These are phyloP conservation scores for Steatornis caripensis DNA, from an alignment of 2,113 vertebrate genomes.

Conservation along the genomic window DNA sequence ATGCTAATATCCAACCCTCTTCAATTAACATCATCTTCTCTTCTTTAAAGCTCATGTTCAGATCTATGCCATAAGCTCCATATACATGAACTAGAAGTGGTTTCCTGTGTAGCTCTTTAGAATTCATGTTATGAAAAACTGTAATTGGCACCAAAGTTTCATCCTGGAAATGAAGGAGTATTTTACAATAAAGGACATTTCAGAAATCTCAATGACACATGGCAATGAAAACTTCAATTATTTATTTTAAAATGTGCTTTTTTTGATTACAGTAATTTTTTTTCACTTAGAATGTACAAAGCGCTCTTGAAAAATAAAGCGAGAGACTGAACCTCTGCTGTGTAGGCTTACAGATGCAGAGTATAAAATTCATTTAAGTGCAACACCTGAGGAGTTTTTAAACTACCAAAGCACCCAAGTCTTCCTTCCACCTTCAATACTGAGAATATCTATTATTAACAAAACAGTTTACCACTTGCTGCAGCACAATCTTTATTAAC, in stretches of 20 bases:
- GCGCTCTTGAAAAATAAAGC: conserved; percentile 67
- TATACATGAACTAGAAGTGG: conserved; percentile 93
- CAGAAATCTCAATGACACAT: conserved; percentile 57
- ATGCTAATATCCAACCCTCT: conserved; percentile 91
- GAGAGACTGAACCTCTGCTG: conserved; percentile 38
- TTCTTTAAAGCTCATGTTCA: conserved; percentile 89
- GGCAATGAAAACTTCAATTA: conserved; percentile 68
- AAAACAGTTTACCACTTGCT: conserved; percentile 49
- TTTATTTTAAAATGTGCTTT: conserved; percentile 62
- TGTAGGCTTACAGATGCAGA: conserved; percentile 23
- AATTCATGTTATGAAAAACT: conserved; percentile 78
- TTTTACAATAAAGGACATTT: conserved; percentile 59
- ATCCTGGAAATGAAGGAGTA: conserved; percentile 80
- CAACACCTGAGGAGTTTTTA: conserved; percentile 65
- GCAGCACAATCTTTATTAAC: conserved; percentile 52
- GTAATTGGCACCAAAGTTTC: conserved; percentile 88
- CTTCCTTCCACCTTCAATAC: conserved; percentile 30
- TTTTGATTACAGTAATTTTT: conserved; percentile 70
- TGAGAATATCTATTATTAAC: conserved; percentile 48
- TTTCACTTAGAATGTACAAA: conserved; percentile 55
- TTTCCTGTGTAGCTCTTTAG: conserved; percentile 70
- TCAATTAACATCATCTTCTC: conserved; percentile 88
- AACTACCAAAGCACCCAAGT: conserved; percentile 37
- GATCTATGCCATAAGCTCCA: conserved; percentile 91
- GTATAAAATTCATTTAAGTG: conserved; percentile 65